Evolutionary conservation across 2,888 invertebrate genomes (phyloP).

Genomic region (Heliothis peltigera): DNA sequence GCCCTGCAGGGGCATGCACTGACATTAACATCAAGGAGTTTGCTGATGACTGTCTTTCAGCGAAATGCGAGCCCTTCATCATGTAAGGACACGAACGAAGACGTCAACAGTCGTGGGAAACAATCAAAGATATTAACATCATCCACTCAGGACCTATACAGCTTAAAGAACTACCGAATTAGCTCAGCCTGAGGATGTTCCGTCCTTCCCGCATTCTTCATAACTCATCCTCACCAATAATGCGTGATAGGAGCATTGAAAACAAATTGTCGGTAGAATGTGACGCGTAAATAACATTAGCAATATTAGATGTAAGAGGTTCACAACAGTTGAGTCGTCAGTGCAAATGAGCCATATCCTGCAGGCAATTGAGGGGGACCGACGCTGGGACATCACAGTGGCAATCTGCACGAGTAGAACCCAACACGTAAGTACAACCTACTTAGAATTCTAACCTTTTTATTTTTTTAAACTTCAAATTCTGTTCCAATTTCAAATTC

Average conservation of each 20-base stretch:
- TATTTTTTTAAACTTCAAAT: conserved; percentile 11
- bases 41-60: too few species aligned
- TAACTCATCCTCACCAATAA: conserved; percentile 46
- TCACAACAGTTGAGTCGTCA: conserved; percentile 78
- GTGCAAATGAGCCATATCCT: conserved; percentile 84
- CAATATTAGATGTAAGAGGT: conserved; percentile 72
- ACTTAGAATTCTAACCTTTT: conserved; percentile 14
- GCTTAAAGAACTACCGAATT: conserved; percentile 13
- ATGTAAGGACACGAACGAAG: too few species aligned
- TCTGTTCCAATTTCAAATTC: conserved; percentile 6
- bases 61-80: too few species aligned
- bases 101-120: conserved; percentile 2
- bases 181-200: conserved; percentile 10
- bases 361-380: conserved; percentile 78
- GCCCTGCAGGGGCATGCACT: too few species aligned
- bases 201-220: conserved; percentile 45
- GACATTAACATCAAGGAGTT: too few species aligned
- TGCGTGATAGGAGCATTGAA: conserved; percentile 57
- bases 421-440: conserved; percentile 47
- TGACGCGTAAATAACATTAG: conserved; percentile 72
- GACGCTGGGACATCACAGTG: conserved; percentile 64
- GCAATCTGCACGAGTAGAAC: conserved; percentile 60
- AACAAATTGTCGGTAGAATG: conserved; percentile 61
- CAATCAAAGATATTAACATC: conserved; percentile 12
- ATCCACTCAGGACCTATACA: not conserved